Evolutionary conservation across 2,888 invertebrate species (phyloP).

Genomic region (Brachyopa scutellaris): DNA sequence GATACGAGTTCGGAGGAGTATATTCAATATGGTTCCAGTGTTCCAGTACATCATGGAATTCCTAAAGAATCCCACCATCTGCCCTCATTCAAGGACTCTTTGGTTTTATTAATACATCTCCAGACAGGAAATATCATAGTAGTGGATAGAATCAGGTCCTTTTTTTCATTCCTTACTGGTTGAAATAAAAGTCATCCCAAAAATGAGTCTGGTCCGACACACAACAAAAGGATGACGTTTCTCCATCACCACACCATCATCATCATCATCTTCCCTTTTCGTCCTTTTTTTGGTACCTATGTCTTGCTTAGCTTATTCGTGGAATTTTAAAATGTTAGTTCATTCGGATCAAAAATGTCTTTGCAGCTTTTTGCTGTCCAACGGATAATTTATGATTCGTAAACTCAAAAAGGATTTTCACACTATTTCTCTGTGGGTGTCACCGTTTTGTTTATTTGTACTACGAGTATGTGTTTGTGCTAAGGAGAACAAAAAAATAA

Average conservation of each 20-base stretch:
- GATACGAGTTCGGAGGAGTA: too few relatives aligned
- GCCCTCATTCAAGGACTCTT: slow-evolving; percentile 23
- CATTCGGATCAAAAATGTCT: slow-evolving; percentile 58
- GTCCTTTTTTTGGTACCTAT: background rate
- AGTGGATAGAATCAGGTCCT: slow-evolving; percentile 42
- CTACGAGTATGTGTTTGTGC: background rate
- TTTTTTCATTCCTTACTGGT: slow-evolving; percentile 20
- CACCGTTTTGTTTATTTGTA: too few relatives aligned
- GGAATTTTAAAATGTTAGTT: slow-evolving; percentile 67
- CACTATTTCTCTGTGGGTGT: slow-evolving; percentile 8
- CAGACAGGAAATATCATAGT: slow-evolving; percentile 51
- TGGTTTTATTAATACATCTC: slow-evolving; percentile 58
- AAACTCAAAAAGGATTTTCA: slow-evolving; percentile 43
- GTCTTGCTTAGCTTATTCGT: slow-evolving; percentile 74
- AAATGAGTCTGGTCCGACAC: slow-evolving; percentile 64
- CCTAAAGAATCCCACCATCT: slow-evolving; percentile 51
- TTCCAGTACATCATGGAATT: slow-evolving; percentile 55
- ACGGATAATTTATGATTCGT: slow-evolving; percentile 57
- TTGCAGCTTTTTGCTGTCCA: slow-evolving; percentile 21
- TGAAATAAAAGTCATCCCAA: slow-evolving; percentile 68
- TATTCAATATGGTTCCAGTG: slow-evolving; percentile 32
- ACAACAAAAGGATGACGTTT: slow-evolving; percentile 55
- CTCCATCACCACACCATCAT: slow-evolving; percentile 57
- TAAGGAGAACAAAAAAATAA: background rate
- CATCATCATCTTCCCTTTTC: slow-evolving; percentile 15